These are phyloP conservation scores for Myotis vivesi DNA, from an alignment of 2,797 vertebrate genomes.

Conservation along the genomic window DNA sequence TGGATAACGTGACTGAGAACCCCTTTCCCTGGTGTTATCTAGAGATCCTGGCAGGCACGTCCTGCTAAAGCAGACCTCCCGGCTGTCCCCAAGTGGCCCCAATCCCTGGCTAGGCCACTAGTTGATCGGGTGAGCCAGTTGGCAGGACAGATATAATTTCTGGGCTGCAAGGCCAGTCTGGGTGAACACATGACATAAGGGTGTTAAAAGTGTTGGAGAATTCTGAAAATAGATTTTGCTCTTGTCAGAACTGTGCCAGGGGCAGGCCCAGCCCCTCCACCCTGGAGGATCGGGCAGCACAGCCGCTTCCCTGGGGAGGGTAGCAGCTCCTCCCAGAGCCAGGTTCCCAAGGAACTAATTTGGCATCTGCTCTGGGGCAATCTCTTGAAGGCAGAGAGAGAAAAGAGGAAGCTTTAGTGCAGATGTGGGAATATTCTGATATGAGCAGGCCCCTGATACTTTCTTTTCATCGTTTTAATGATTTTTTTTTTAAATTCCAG, in stretches of 20 bases:
- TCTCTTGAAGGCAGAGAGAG: slow-evolving; percentile 12
- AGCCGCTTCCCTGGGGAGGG: not conserved
- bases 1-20: not conserved
- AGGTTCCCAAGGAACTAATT: slow-evolving; percentile 50
- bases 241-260: slow-evolving; percentile 31
- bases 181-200: slow-evolving; percentile 59
- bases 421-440: not conserved
- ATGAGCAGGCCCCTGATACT: not conserved
- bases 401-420: not conserved
- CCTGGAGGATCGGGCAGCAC: not conserved
- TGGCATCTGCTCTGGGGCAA: slow-evolving; percentile 22
- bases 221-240: slow-evolving; percentile 60
- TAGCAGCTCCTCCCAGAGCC: not conserved
- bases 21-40: slow-evolving; percentile 13
- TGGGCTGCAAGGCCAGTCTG: slow-evolving; percentile 63
- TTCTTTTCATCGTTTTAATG: slow-evolving; percentile 44
- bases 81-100: slow-evolving; percentile 48
- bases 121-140: slow-evolving; percentile 65
- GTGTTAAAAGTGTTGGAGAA: slow-evolving; percentile 55
- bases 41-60: not conserved
- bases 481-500: slow-evolving; percentile 58
- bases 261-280: not conserved
- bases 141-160: slow-evolving; percentile 64
- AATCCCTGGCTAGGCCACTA: not conserved
- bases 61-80: not conserved